Conservation (phyloP, 2,797 vertebrate species). For the Aulostomus chinensis region DNA sequence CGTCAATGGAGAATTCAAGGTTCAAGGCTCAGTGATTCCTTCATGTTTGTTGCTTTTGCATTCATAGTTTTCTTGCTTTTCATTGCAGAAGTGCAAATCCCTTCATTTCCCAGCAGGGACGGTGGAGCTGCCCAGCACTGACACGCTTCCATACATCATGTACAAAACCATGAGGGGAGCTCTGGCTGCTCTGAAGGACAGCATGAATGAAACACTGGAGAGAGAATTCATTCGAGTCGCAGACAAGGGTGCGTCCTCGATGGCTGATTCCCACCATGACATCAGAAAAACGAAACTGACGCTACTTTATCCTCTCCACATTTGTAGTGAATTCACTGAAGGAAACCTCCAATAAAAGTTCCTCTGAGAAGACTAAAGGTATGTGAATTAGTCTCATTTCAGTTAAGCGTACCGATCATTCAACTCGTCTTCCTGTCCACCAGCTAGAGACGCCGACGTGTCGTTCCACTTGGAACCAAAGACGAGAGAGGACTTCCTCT, state of each 20-base stretch:
- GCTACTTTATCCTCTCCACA: not conserved
- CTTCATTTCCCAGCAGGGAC: constrained; percentile 53
- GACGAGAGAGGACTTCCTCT: constrained; percentile 70
- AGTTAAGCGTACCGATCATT: not conserved
- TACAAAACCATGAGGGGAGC: constrained; percentile 65
- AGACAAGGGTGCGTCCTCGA: constrained; percentile 61
- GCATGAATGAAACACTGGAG: constrained; percentile 61
- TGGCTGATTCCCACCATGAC: not conserved
- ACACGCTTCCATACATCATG: constrained; percentile 70
- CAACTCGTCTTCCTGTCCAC: not conserved
- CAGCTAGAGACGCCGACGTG: constrained; percentile 39
- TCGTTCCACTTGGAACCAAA: constrained; percentile 48
- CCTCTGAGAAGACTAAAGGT: constrained; percentile 60
- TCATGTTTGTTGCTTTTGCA: not conserved
- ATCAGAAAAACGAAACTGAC: not conserved
- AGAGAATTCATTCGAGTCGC: constrained; percentile 69
- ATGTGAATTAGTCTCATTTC: not conserved
- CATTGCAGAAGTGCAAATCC: constrained; percentile 63
- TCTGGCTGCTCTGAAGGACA: constrained; percentile 63
- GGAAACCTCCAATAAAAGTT: constrained; percentile 39
- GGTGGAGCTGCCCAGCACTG: constrained; percentile 62
- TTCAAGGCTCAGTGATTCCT: too few species aligned
- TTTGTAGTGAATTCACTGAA: constrained; percentile 62
- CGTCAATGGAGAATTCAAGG: too few species aligned
- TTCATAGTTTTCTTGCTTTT: constrained; percentile 2